Percentiles rank a stretch among this genome's conserved stretches.
Conservation (phyloP, 2,113 vertebrate genomes). For the Alligator sinensis region DNA sequence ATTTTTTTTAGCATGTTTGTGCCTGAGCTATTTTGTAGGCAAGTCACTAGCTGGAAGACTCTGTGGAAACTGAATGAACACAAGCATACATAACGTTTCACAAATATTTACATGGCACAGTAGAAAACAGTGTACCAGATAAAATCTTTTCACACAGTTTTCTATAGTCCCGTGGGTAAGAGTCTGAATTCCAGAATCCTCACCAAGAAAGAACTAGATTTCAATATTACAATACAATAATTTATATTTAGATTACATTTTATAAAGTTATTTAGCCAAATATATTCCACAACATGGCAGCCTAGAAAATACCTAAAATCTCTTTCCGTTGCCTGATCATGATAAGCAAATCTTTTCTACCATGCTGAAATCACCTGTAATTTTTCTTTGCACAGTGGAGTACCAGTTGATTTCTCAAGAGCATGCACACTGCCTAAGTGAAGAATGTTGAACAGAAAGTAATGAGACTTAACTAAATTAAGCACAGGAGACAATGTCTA, state of each 20-base stretch:
- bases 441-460: background rate
- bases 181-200: background rate
- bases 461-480: background rate
- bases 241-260: background rate
- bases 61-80: background rate
- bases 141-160: background rate
- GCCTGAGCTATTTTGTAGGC: background rate
- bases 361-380: rapidly evolving
- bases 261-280: background rate
- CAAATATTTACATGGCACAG: background rate
- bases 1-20: background rate
- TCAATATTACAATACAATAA: background rate
- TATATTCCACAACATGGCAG: background rate
- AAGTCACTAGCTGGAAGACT: background rate
- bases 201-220: background rate
- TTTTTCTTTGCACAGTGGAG: background rate
- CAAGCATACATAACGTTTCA: background rate
- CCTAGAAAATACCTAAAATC: background rate
- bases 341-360: background rate
- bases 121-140: background rate
- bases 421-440: background rate
- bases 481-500: background rate
- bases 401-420: background rate
- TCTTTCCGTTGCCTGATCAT: background rate
- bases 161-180: background rate